Conservation (phyloP, 2,113 vertebrate genomes). For the Shinisaurus crocodilurus region DNA sequence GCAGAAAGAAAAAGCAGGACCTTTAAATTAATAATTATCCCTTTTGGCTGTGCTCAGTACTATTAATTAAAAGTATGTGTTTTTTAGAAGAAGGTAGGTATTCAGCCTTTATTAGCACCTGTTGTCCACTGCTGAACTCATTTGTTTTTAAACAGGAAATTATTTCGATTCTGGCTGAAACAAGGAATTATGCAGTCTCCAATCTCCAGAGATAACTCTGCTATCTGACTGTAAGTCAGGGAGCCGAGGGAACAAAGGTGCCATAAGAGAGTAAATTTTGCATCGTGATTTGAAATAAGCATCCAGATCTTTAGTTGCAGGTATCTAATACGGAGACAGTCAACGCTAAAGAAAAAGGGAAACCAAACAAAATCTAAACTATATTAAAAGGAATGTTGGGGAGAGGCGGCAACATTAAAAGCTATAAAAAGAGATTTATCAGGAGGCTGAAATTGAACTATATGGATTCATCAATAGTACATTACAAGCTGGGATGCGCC, state of each 20-base stretch:
- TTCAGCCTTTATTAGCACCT: neutral
- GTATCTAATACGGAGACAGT: neutral
- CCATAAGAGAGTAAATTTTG: neutral
- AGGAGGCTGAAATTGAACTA: conserved; percentile 40
- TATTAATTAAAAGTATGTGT: neutral
- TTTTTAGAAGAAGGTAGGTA: neutral
- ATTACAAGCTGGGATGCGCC: conserved; percentile 55
- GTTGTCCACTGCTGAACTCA: neutral
- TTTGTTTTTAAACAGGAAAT: conserved; percentile 29
- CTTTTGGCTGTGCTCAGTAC: neutral
- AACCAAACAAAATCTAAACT: neutral
- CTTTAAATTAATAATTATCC: neutral
- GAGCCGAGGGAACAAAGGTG: neutral
- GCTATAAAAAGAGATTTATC: conserved; percentile 63
- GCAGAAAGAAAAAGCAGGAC: neutral
- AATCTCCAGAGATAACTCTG: conserved; percentile 68
- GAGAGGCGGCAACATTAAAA: conserved; percentile 10
- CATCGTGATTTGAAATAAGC: neutral
- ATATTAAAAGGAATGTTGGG: conserved; percentile 35
- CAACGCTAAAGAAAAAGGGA: neutral
- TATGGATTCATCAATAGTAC: conserved; percentile 55
- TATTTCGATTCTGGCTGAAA: conserved; percentile 63
- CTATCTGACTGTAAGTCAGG: conserved; percentile 25
- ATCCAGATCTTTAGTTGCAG: neutral
- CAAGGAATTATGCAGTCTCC: conserved; percentile 37